These are phyloP conservation scores for Trematomus loennbergii DNA, from an alignment of 2,113 vertebrate species.

Conservation along the genomic window DNA sequence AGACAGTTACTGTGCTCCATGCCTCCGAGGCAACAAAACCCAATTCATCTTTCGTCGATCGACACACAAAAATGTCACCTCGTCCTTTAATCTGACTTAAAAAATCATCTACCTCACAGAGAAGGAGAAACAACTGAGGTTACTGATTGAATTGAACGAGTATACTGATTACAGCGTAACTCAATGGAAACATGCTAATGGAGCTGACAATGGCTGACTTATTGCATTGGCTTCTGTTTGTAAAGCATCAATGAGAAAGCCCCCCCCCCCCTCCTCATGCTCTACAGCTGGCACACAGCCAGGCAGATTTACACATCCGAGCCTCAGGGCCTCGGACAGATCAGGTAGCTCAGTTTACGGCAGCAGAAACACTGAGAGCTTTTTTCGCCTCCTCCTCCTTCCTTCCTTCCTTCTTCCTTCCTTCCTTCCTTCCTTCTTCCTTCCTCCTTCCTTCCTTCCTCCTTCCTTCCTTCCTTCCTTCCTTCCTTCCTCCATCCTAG, in stretches of 20 bases:
- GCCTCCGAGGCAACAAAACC: slow-evolving; percentile 28
- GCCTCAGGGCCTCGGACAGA: slow-evolving; percentile 74
- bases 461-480: too few relatives aligned
- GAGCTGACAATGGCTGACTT: slow-evolving; percentile 18
- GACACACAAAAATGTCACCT: slow-evolving; percentile 12
- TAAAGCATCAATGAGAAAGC: slow-evolving; percentile 62
- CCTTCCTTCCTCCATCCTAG: slow-evolving; percentile 33
- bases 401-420: too few relatives aligned
- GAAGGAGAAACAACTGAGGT: not conserved
- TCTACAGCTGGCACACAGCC: slow-evolving; percentile 76
- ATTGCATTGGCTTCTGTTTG: slow-evolving; percentile 49
- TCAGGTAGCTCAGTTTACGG: slow-evolving; percentile 76
- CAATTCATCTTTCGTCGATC: slow-evolving; percentile 45
- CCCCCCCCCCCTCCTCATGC: slow-evolving; percentile 30
- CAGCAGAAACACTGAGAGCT: slow-evolving; percentile 68
- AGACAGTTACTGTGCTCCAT: slow-evolving; percentile 23
- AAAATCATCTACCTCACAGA: not conserved
- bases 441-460: too few relatives aligned
- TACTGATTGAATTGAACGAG: not conserved
- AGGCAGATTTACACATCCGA: slow-evolving; percentile 84
- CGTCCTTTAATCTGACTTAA: slow-evolving; percentile 26
- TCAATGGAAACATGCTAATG: slow-evolving; percentile 1
- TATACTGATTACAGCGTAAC: not conserved
- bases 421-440: too few relatives aligned
- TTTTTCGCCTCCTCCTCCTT: not conserved